Conservation (phyloP, 2,797 vertebrate species). For the Chrosomus eos region DNA sequence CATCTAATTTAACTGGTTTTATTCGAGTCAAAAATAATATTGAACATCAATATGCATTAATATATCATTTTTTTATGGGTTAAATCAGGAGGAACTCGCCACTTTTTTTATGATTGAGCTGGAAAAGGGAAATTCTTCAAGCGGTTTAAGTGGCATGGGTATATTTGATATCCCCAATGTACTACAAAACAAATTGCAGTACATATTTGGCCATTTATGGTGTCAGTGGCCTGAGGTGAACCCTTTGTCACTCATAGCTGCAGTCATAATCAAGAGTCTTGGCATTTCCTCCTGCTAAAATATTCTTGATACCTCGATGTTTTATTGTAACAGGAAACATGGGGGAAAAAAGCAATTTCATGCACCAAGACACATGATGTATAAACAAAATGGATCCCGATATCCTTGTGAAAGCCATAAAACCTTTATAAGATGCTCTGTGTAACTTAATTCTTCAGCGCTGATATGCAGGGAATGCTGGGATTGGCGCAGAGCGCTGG, state of each 20-base stretch:
- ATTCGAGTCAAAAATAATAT: too few species aligned
- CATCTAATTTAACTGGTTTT: too few species aligned
- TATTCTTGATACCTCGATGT: slow-evolving; percentile 49
- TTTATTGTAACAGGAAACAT: slow-evolving; percentile 64
- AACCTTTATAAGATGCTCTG: slow-evolving; percentile 62
- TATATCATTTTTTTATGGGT: too few species aligned
- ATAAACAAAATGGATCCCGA: slow-evolving; percentile 70
- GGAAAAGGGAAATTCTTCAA: slow-evolving; percentile 43
- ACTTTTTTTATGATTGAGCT: too few species aligned
- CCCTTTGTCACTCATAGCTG: slow-evolving; percentile 34
- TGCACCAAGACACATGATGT: slow-evolving; percentile 68
- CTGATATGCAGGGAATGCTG: slow-evolving; percentile 52
- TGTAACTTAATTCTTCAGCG: slow-evolving; percentile 64
- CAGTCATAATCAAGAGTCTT: slow-evolving; percentile 40
- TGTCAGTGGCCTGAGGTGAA: slow-evolving; percentile 40
- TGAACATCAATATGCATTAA: too few species aligned
- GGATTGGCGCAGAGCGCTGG: slow-evolving; percentile 49
- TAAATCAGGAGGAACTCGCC: too few species aligned
- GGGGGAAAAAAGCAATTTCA: slow-evolving; percentile 68
- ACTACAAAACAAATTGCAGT: slow-evolving; percentile 38
- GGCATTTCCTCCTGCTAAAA: slow-evolving; percentile 25
- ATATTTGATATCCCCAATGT: slow-evolving; percentile 22
- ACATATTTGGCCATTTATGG: slow-evolving; percentile 39
- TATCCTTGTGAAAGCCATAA: slow-evolving; percentile 65
- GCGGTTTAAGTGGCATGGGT: slow-evolving; percentile 31